Evolutionary conservation across 2,797 vertebrate species (phyloP), one percentile per base, ranked within the genome.

Genomic region (Tapera naevia): DNA sequence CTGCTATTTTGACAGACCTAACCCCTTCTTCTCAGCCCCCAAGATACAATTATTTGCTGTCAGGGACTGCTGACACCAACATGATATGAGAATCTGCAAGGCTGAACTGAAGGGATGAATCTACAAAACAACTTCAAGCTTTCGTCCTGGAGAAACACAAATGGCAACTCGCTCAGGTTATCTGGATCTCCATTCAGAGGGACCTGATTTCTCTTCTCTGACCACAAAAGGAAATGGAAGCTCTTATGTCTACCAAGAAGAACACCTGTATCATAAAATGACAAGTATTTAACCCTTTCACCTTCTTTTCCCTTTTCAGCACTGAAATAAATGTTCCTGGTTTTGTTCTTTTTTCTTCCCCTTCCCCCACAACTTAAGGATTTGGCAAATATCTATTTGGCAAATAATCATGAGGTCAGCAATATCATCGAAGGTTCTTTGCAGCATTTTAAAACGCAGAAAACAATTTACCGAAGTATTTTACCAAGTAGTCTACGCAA

Each of bases 291-390:
- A 79, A 84, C 4, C 23, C 16, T 9, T 3, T 17, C 0, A 5
- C 25, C 37, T 43, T 60, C 60, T 67, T 46, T 19, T 32, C 30
- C 56, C 32, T 21, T 56, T 75, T 32, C 28, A 60, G 41, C n/a
- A 33, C n/a, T 15, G 6, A 85, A 89, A 27, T 35, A 64, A 51
- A 25, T 2, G 5, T 5, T 57, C 14, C 13, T 6, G 8, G 8
- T 65, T 60, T 39, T 58, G 25, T 41, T 80, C 32, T 32, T 25
- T 4, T 14, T 86, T 73, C 33, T 58, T 13, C 3, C 16, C 16
- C 7, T 39, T 65, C 37, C 32, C 22, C 30, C 9, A 27, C 19
- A 82, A 46, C 3, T 66, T 21, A 24, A 0, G 0, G 35, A 60
- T 45, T 66, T 8, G n/a, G n/a, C n/a, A n/a, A n/a, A n/a, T n/a